These are phyloP conservation scores for Pristionchus entomophagus DNA, from an alignment of 2,888 invertebrate genomes.

Conservation along the genomic window DNA sequence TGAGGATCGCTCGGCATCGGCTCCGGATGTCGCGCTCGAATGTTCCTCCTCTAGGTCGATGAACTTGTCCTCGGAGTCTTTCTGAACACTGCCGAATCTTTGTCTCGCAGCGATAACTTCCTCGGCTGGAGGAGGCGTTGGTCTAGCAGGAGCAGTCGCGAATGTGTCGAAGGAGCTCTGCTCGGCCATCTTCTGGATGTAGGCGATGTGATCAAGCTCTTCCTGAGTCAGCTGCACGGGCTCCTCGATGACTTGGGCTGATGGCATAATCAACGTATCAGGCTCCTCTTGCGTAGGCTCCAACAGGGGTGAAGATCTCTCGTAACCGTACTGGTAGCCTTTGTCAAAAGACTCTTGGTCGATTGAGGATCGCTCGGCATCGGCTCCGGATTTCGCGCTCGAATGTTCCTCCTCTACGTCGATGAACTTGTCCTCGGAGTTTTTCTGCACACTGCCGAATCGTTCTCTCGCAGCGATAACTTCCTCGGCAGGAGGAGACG, in stretches of 20 bases:
- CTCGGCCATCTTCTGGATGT: conserved; percentile 38
- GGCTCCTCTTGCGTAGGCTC: neutral
- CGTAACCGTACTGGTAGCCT: neutral
- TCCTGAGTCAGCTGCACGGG: neutral
- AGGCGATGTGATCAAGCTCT: neutral
- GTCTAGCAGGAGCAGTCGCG: neutral
- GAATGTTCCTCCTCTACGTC: conserved; percentile 50
- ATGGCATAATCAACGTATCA: neutral
- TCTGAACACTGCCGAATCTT: neutral
- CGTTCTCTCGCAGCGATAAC: neutral
- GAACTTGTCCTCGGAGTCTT: neutral
- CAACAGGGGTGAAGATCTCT: neutral
- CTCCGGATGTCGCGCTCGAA: neutral
- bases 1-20: neutral
- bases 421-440: neutral
- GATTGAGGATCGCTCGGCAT: conserved; percentile 50
- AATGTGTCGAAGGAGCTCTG: conserved; percentile 19
- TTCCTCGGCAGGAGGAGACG: neutral
- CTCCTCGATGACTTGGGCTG: neutral
- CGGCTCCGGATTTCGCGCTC: conserved; percentile 56
- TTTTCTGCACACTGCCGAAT: neutral
- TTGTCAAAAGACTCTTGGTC: neutral
- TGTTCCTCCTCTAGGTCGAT: neutral
- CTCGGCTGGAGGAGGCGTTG: neutral
- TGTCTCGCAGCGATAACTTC: neutral